phyloP scores from a whole-genome alignment of 2,797 vertebrate species.

The Jordanella pulchra region DNA sequence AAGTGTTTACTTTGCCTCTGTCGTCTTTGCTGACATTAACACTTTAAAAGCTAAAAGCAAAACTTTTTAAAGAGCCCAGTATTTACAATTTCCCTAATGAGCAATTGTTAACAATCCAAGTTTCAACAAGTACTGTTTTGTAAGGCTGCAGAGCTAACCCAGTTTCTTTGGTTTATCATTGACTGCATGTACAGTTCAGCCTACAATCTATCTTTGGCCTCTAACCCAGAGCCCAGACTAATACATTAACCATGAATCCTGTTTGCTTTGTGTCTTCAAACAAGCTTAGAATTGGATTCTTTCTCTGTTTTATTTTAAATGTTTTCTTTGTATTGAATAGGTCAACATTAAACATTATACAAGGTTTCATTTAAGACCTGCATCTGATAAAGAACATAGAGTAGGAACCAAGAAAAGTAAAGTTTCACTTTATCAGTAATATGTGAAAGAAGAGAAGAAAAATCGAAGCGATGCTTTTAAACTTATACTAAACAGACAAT shows the following conservation, averaged over 20 bases:
- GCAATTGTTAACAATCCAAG: constrained; percentile 73
- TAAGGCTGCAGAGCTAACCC: constrained; percentile 62
- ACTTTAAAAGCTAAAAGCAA: constrained; percentile 68
- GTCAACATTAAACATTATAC: constrained; percentile 51
- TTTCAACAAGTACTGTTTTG: constrained; percentile 80
- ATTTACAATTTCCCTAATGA: constrained; percentile 60
- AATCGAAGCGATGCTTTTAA: constrained; percentile 4
- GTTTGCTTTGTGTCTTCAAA: constrained; percentile 60
- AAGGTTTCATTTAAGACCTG: constrained; percentile 49
- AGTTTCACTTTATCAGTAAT: not conserved
- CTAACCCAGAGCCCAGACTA: constrained; percentile 54
- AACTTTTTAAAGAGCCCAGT: constrained; percentile 43
- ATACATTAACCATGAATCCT: constrained; percentile 55
- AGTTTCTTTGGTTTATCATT: constrained; percentile 79
- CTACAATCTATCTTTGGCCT: constrained; percentile 57
- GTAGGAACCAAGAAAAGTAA: constrained; percentile 3
- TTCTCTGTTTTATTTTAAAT: constrained; percentile 51
- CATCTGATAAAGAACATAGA: constrained; percentile 41
- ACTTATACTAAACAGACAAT: not conserved
- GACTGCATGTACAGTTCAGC: constrained; percentile 67
- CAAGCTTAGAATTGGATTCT: constrained; percentile 47
- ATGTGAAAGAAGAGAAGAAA: constrained; percentile 9
- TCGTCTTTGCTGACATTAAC: constrained; percentile 46
- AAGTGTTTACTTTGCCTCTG: constrained; percentile 66
- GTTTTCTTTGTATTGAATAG: constrained; percentile 62